These are phyloP conservation scores for Speoplatyrhinus poulsoni DNA, from an alignment of 2,113 vertebrate genomes.

Conservation along the genomic window DNA sequence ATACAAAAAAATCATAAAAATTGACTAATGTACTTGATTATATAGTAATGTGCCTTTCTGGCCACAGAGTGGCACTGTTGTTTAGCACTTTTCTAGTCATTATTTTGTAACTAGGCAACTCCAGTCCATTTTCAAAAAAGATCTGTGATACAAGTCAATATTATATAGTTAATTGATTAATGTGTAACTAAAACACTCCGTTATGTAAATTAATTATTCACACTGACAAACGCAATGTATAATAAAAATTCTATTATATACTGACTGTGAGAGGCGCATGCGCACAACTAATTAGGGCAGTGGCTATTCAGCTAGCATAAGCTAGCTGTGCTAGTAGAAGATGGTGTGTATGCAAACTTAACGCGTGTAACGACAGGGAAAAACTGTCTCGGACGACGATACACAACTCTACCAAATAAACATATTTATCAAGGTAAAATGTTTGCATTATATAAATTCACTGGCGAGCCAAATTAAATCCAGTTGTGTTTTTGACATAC, in stretches of 20 bases:
- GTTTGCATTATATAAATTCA: no score
- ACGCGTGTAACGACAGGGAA: slow-evolving; percentile 10
- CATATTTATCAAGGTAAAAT: no score
- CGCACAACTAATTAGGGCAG: slow-evolving; percentile 7
- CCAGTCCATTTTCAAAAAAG: no score
- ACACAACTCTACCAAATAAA: no score
- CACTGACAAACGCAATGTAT: not conserved
- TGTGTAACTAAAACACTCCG: not conserved
- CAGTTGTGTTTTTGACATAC: no score
- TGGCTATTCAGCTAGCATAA: slow-evolving; percentile 27
- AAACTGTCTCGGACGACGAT: not conserved
- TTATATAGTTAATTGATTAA: not conserved
- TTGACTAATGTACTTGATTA: no score
- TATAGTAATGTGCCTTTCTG: not conserved
- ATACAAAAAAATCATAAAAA: no score
- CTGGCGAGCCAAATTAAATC: no score
- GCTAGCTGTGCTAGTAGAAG: not conserved
- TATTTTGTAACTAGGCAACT: no score
- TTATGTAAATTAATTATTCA: not conserved
- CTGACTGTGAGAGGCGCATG: slow-evolving; percentile 4
- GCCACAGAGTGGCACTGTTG: not conserved
- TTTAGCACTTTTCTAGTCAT: no score
- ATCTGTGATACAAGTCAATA: no score
- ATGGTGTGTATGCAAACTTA: slow-evolving; percentile 9
- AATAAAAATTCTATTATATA: not conserved